Evolutionary conservation across 2,113 vertebrate genomes (phyloP).

Genomic region (Argyrosomus japonicus): DNA sequence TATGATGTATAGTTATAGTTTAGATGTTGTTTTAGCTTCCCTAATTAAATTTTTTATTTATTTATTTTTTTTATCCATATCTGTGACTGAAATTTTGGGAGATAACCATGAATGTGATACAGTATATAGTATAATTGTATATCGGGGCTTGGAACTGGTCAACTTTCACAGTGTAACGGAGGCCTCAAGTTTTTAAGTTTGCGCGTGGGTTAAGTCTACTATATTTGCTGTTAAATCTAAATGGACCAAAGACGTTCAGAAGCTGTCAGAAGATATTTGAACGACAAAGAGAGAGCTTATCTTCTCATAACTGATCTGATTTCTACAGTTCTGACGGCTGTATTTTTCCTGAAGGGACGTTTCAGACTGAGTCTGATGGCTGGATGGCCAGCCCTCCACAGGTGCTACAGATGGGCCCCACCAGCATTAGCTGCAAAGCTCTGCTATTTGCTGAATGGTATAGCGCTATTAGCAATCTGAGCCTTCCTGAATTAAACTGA

Average conservation of each 20-base stretch:
- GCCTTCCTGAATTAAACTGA: slow-evolving; percentile 36
- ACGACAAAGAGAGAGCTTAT: slow-evolving; percentile 1
- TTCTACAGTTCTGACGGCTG: slow-evolving; percentile 21
- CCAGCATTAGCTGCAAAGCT: slow-evolving; percentile 13
- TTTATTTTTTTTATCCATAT: no score
- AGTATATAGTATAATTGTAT: no score
- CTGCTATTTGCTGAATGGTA: slow-evolving; percentile 26
- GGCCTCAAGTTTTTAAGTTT: no score
- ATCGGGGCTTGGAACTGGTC: no score
- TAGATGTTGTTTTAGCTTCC: no score
- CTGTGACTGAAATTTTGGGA: no score
- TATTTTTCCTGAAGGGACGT: slow-evolving; percentile 37
- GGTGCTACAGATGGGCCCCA: slow-evolving; percentile 31
- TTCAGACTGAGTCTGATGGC: slow-evolving; percentile 9
- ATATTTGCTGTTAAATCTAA: background rate
- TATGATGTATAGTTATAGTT: no score
- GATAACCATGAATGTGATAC: no score
- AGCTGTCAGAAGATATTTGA: slow-evolving; percentile 8
- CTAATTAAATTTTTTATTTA: no score
- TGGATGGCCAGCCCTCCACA: background rate
- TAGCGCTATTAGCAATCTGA: slow-evolving; percentile 43
- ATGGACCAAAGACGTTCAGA: slow-evolving; percentile 1
- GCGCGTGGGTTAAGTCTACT: background rate
- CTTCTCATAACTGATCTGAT: slow-evolving; percentile 2
- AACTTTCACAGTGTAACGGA: no score